Conservation (phyloP, 2,797 vertebrate genomes). For the Sebastes nivosus region DNA sequence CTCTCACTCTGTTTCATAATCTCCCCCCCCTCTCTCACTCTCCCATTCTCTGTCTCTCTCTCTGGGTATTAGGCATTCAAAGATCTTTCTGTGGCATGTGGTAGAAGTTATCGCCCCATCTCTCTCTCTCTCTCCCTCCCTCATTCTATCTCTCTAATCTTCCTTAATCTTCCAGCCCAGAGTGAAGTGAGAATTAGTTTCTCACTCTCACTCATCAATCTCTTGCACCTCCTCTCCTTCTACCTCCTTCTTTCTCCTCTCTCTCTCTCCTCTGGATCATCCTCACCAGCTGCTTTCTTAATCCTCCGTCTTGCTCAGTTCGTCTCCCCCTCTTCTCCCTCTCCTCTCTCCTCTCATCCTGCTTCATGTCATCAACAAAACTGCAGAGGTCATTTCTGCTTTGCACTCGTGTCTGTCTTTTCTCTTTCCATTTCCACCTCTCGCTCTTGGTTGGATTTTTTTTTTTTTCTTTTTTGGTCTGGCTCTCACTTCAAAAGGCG, state of each 20-base stretch:
- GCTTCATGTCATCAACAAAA: slow-evolving; percentile 59
- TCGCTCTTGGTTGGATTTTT: neutral
- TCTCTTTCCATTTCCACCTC: slow-evolving; percentile 44
- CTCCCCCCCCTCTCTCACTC: slow-evolving; percentile 42
- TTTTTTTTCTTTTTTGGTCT: neutral
- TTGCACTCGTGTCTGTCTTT: slow-evolving; percentile 7
- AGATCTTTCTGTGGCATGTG: slow-evolving; percentile 71
- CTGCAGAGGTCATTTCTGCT: slow-evolving; percentile 61
- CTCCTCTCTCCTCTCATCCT: slow-evolving; percentile 49
- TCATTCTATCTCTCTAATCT: slow-evolving; percentile 84
- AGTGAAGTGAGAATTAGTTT: slow-evolving; percentile 88
- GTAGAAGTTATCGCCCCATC: slow-evolving; percentile 77
- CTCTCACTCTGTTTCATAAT: slow-evolving; percentile 61
- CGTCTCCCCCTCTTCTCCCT: slow-evolving; percentile 40
- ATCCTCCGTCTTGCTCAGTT: slow-evolving; percentile 64
- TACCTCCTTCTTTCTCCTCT: slow-evolving; percentile 19
- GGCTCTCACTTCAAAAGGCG: slow-evolving; percentile 22
- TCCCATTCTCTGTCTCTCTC: slow-evolving; percentile 59
- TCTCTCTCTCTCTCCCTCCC: slow-evolving; percentile 56
- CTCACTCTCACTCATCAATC: slow-evolving; percentile 85
- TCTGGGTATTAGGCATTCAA: slow-evolving; percentile 71
- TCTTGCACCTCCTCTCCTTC: slow-evolving; percentile 69
- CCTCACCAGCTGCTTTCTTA: slow-evolving; percentile 68
- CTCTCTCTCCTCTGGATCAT: slow-evolving; percentile 58
- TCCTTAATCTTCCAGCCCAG: slow-evolving; percentile 85